Base-by-base conservation (phyloP, 2,888 invertebrate species). In the Callosobruchus maculatus region DNA sequence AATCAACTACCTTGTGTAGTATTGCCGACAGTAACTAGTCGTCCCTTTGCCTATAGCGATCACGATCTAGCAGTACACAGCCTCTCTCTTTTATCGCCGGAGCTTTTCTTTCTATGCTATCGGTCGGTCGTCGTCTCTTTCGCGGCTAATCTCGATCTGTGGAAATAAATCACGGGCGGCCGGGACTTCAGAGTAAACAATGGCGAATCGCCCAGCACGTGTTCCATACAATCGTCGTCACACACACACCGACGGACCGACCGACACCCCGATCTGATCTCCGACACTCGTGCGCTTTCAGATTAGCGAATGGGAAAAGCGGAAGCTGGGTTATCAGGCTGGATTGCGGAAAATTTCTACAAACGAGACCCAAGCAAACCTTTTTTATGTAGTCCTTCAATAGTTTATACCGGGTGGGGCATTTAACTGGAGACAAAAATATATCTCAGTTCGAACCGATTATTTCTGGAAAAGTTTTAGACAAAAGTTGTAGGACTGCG, bases 91-190 rank as follows among this genome's bases (percentile, higher is more conserved):
- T 49, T 49, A 49, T 49, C 49, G 49, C 1, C 49, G 49, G 49
- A 49, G 49, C 49, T 13, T 49, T 49, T 49, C 49, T 49, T 49
- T 13, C 49, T 49, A 3, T 18, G 49, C 49, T 5, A 49, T 49
- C 49, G 49, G 49, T 49, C 7, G 7, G 26, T 26, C 73, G 68
- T 49, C 49, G n/a, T n/a, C n/a, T n/a, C 70, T 30, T 30, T 49
- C 49, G 3, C 13, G 49, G 71, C 70, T 77, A 74, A 77, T 77
- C 75, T 77, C 74, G 73, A 77, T 77, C 77, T 74, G 21, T 67
- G 75, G 73, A 74, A 75, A 77, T 77, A 77, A 77, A 77, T 77
- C 77, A 68, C 68, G 49, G 49, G 49, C 49, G 49, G 49, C 49
- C 49, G 13, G 49, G 49, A n/a, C 26, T 70, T 20, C 70, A 20